Evolutionary conservation across 2,888 invertebrate genomes (phyloP), one percentile per base, ranked within the genome.

Genomic region (Nephrotoma guestfalica): DNA sequence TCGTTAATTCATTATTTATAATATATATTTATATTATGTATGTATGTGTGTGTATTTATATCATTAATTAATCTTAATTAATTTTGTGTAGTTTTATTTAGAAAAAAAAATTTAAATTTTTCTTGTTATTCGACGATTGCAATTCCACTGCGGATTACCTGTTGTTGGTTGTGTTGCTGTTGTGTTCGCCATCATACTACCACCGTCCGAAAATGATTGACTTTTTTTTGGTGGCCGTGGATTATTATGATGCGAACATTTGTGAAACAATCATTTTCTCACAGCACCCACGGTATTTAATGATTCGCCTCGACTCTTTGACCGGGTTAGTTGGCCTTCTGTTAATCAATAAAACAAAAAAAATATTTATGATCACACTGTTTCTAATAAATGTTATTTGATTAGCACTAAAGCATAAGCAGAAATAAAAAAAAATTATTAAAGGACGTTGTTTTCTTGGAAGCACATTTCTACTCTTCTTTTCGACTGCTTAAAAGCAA

Each of bases 291-390:
- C 93, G 88, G 94, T 93, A 92, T 95, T 96, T 90, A 96, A 93
- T 89, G 96, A 95, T 90, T 96, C 96, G 89, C 96, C 95, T 91
- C 96, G 95, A 92, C 96, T 96, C 91, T 95, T 93, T 89, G 96
- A 95, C 91, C 96, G 94, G 91, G 96, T 95, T 90, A 96, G 91
- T 88, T 94, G 93, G 90, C 94, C 94, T 90, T 95, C 95, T 89
- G 93, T 94, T 95, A 90, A 71, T 89, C 92, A 89, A 87, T 41
- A 86, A 51, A 41, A 51, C 18, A 83, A 15, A 51, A 47, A 84
- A 85, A 57, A 18, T 6, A 86, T 15, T 57, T 30, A 51, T 30
- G 30, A 30, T 30, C 30, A n/a, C 11, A 15, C 4, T 43, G 11
- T 57, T 41, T 57, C 41, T 47, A 15, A 51, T 7, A 15, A 41